A percentile compares a stretch with the other conserved stretches of the same genome.
phyloP scores from a whole-genome alignment of 2,797 vertebrate species.

The Anguilla pacifica region DNA sequence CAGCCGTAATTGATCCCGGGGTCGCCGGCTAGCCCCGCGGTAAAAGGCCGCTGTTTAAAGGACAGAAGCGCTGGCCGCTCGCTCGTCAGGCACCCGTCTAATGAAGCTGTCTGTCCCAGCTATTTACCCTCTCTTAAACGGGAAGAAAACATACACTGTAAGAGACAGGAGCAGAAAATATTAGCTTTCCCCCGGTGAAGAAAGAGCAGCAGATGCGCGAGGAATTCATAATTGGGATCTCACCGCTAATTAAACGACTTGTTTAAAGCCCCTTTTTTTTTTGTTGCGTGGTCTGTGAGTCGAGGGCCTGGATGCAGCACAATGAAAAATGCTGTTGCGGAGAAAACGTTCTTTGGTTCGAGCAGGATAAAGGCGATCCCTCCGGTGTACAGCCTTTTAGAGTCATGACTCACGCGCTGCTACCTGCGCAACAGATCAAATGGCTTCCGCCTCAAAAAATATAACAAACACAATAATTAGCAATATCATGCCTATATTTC shows the following conservation, averaged over 20 bases:
- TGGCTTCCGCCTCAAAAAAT: conserved; percentile 24
- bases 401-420: conserved; percentile 44
- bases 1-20: conserved; percentile 77
- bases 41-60: conserved; percentile 83
- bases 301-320: conserved; percentile 71
- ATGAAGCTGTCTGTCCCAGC: conserved; percentile 84
- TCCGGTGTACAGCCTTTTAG: conserved; percentile 58
- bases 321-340: conserved; percentile 76
- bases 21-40: conserved; percentile 73
- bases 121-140: conserved; percentile 86
- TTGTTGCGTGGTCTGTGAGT: conserved; percentile 76
- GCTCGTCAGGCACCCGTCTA: conserved; percentile 75
- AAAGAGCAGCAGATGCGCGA: conserved; percentile 77
- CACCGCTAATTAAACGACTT: conserved; percentile 82
- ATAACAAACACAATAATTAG: conserved; percentile 23
- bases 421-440: conserved; percentile 27
- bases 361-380: conserved; percentile 59
- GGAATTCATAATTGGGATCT: conserved; percentile 83
- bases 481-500: conserved; percentile 24
- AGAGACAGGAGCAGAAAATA: conserved; percentile 75
- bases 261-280: conserved; percentile 79
- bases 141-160: conserved; percentile 81
- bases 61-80: conserved; percentile 77
- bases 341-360: conserved; percentile 73
- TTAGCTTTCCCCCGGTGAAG: conserved; percentile 75